Conservation (phyloP, 2,113 vertebrate genomes). For the Talpa occidentalis region DNA sequence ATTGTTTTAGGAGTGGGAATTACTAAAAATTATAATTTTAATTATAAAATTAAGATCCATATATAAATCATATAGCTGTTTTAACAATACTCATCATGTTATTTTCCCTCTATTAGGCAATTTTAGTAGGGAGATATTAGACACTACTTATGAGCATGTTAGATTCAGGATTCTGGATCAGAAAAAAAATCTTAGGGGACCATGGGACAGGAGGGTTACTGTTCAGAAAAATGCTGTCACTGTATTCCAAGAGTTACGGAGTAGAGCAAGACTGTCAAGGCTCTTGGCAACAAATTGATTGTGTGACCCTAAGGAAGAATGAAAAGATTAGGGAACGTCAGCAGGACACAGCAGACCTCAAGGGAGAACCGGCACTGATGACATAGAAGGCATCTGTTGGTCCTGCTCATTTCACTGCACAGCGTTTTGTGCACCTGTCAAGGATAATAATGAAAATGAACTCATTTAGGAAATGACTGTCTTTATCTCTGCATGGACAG, state of each 20-base stretch:
- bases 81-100: slow-evolving; percentile 22
- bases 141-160: not conserved
- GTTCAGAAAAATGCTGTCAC: slow-evolving; percentile 60
- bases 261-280: slow-evolving; percentile 69
- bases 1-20: not conserved
- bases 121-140: not conserved
- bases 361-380: slow-evolving; percentile 36
- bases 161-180: not conserved
- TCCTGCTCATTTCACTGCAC: slow-evolving; percentile 50
- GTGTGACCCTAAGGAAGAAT: slow-evolving; percentile 77
- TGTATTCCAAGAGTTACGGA: slow-evolving; percentile 78
- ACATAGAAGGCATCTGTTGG: slow-evolving; percentile 68
- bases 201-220: not conserved
- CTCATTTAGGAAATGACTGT: slow-evolving; percentile 72
- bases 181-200: not conserved
- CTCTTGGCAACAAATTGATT: slow-evolving; percentile 81
- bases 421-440: slow-evolving; percentile 32
- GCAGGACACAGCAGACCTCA: slow-evolving; percentile 69
- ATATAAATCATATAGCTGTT: not conserved
- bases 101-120: slow-evolving; percentile 29
- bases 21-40: not conserved
- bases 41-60: not conserved
- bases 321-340: slow-evolving; percentile 75
- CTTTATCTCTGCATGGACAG: slow-evolving; percentile 64
- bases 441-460: slow-evolving; percentile 72